phyloP scores from a whole-genome alignment of 1,140 invertebrate species.

The roundworm (Caenorhabditis elegans) region WBcel235 BX284603.4:5027001-5027500 shows the following conservation, averaged over 20 bases:
- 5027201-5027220: too few relatives aligned
- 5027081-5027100: conserved; percentile 3
- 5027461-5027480: neutral
- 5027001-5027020: neutral
- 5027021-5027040: neutral
- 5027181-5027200: too few relatives aligned
- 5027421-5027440: neutral
- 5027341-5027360: neutral
- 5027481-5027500: neutral
- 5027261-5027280: too few relatives aligned
- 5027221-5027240: too few relatives aligned
- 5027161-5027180: too few relatives aligned
- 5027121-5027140: too few relatives aligned
- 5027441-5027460: neutral
- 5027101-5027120: conserved; percentile 15
- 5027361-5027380: neutral
- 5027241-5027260: neutral
- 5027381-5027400: neutral
- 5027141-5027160: too few relatives aligned
- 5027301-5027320: too few relatives aligned
- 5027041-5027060: neutral
- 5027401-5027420: neutral
- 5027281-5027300: too few relatives aligned
- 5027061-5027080: neutral
- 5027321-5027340: too few relatives aligned